Percentiles rank a stretch among this genome's conserved stretches.
These are phyloP conservation scores for Icerya purchasi DNA, from an alignment of 2,888 invertebrate genomes.

Conservation along the genomic window DNA sequence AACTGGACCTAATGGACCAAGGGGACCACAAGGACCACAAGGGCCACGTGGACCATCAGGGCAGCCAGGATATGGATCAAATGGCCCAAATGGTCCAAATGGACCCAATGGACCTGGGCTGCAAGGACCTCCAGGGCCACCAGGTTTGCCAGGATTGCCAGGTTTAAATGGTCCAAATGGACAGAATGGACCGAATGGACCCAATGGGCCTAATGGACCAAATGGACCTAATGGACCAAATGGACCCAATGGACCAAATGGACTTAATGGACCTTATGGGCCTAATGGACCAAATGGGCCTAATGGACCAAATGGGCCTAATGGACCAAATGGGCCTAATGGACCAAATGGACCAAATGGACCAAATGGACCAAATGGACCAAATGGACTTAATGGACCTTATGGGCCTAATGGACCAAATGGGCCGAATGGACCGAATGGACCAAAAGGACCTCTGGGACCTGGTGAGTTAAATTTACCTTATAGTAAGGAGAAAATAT, in stretches of 20 bases:
- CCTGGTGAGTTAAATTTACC: no score
- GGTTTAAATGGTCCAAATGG: slow-evolving; percentile 23
- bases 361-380: neutral
- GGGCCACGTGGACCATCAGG: slow-evolving; percentile 18
- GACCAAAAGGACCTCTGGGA: slow-evolving; percentile 4
- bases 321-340: slow-evolving; percentile 15
- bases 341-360: neutral
- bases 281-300: neutral
- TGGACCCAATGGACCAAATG: no score
- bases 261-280: no score
- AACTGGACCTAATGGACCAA: neutral
- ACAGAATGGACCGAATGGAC: slow-evolving; percentile 20
- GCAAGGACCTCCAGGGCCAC: slow-evolving; percentile 21
- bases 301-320: slow-evolving; percentile 23
- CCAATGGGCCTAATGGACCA: slow-evolving; percentile 1
- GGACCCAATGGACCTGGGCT: slow-evolving; percentile 14
- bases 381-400: neutral
- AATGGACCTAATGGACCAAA: neutral
- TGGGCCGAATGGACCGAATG: slow-evolving; percentile 8
- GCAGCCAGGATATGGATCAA: slow-evolving; percentile 7
- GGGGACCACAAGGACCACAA: slow-evolving; percentile 1
- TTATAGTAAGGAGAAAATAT: no score
- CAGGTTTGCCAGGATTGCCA: slow-evolving; percentile 20
- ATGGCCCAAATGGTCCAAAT: slow-evolving; percentile 13
- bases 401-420: slow-evolving; percentile 3